phyloP scores from a whole-genome alignment of 2,888 invertebrate species.

The Lasioglossum vierecki region DNA sequence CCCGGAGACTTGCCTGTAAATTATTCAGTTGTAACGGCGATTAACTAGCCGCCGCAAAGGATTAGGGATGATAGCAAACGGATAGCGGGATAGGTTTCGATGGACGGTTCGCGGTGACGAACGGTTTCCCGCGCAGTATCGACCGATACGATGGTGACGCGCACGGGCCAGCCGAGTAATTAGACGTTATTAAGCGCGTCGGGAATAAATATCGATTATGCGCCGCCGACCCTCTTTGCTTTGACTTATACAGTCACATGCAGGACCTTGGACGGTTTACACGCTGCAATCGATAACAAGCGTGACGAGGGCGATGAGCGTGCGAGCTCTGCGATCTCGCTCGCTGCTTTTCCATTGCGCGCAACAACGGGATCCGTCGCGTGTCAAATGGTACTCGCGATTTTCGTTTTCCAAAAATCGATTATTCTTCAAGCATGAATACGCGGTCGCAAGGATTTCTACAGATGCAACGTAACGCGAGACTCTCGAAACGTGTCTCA shows the following conservation, averaged over 20 bases:
- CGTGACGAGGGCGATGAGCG: slow-evolving; percentile 54
- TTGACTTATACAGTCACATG: slow-evolving; percentile 60
- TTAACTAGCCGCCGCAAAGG: not conserved
- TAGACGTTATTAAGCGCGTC: slow-evolving; percentile 67
- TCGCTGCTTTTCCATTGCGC: not conserved
- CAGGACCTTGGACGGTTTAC: slow-evolving; percentile 71
- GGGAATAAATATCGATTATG: slow-evolving; percentile 71
- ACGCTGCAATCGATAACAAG: slow-evolving; percentile 66
- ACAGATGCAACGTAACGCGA: too few species aligned
- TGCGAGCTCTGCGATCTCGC: slow-evolving; percentile 34
- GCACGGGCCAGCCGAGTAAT: slow-evolving; percentile 54
- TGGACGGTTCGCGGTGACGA: not conserved
- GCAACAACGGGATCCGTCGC: not conserved
- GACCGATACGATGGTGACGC: slow-evolving; percentile 46
- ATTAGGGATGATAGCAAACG: not conserved
- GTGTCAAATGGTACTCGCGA: not conserved
- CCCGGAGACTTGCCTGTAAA: slow-evolving; percentile 24
- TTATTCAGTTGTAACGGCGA: slow-evolving; percentile 14
- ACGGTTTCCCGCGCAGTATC: slow-evolving; percentile 33
- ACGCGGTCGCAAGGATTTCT: too few species aligned
- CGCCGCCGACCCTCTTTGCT: slow-evolving; percentile 49
- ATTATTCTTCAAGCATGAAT: not conserved
- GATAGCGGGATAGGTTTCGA: not conserved
- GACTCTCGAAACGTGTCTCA: too few species aligned
- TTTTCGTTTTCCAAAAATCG: not conserved